Conservation (phyloP, 1,140 invertebrate genomes). For the Drosophila pseudoobscura region DNA sequence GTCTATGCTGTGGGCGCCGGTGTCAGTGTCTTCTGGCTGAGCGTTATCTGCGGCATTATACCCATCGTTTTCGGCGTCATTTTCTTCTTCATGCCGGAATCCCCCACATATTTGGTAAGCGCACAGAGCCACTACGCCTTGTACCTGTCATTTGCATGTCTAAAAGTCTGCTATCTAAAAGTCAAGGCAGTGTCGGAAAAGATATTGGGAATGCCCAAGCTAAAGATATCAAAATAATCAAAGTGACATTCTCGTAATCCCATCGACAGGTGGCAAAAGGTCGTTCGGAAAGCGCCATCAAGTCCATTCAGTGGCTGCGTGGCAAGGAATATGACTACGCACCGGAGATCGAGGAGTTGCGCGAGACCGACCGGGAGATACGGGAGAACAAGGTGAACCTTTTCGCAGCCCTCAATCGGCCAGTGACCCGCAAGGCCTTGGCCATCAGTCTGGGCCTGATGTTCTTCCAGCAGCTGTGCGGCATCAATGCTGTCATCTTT, state of each 20-base stretch:
- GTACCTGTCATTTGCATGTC: conserved; percentile 7
- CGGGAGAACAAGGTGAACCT: conserved; percentile 85
- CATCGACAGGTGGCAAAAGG: conserved; percentile 83
- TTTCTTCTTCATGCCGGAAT: conserved; percentile 92
- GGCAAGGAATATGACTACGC: conserved; percentile 88
- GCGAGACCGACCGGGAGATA: conserved; percentile 85
- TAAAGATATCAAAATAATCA: neutral
- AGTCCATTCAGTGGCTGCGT: conserved; percentile 87
- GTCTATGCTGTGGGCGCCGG: conserved; percentile 88
- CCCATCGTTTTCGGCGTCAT: conserved; percentile 87
- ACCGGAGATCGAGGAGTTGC: conserved; percentile 85
- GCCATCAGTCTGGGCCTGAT: conserved; percentile 90
- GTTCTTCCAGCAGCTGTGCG: conserved; percentile 93
- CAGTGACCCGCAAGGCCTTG: conserved; percentile 87
- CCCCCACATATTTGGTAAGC: conserved; percentile 86
- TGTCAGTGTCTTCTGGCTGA: conserved; percentile 86
- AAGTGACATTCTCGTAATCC: conserved; percentile 1
- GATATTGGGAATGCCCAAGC: neutral
- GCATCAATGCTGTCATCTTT: conserved; percentile 94
- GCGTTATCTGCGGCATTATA: conserved; percentile 87
- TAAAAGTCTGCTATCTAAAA: conserved; percentile 4
- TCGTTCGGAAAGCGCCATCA: conserved; percentile 86
- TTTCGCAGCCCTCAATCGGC: conserved; percentile 85
- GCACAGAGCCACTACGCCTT: too few species aligned
- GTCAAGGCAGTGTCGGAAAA: conserved; percentile 13